Conservation (phyloP, 2,888 invertebrate species). For the Selenia dentaria region DNA sequence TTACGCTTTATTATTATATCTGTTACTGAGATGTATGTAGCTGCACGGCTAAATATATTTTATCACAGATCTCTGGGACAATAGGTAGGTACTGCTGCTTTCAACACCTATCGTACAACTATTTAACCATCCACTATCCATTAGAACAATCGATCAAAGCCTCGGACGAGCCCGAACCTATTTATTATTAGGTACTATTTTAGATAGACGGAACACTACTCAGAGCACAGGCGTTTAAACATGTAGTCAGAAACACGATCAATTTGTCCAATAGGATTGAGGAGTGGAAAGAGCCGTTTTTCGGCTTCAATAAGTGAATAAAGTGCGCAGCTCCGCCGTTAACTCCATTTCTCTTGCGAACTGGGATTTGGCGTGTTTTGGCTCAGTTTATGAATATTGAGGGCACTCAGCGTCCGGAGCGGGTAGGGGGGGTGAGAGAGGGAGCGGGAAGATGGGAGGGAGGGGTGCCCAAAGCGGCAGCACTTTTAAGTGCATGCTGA, state of each 20-base stretch:
- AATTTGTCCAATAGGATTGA: background rate
- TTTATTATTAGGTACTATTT: too few relatives aligned
- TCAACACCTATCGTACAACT: too few relatives aligned
- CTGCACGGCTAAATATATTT: too few relatives aligned
- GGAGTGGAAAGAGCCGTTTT: background rate
- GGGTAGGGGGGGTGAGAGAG: background rate
- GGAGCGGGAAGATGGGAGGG: background rate
- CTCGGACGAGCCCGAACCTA: too few relatives aligned
- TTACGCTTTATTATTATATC: too few relatives aligned
- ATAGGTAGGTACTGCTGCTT: too few relatives aligned
- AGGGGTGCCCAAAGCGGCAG: background rate
- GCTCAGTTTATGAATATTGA: constrained; percentile 9
- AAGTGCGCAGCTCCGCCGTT: constrained; percentile 1
- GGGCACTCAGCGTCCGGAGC: constrained; percentile 3
- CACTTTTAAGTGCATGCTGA: constrained; percentile 6
- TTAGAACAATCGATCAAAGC: too few relatives aligned
- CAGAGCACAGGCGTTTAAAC: too few relatives aligned
- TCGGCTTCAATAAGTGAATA: background rate
- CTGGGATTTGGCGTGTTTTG: constrained; percentile 5
- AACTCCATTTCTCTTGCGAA: background rate
- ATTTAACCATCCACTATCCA: too few relatives aligned
- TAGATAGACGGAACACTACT: too few relatives aligned
- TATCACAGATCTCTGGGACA: too few relatives aligned
- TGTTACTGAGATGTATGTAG: too few relatives aligned
- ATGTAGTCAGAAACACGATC: background rate